A percentile compares a stretch with the other conserved stretches of the same genome.
phyloP scores from a whole-genome alignment of 2,113 vertebrate genomes.

The Tympanuchus pallidicinctus region DNA sequence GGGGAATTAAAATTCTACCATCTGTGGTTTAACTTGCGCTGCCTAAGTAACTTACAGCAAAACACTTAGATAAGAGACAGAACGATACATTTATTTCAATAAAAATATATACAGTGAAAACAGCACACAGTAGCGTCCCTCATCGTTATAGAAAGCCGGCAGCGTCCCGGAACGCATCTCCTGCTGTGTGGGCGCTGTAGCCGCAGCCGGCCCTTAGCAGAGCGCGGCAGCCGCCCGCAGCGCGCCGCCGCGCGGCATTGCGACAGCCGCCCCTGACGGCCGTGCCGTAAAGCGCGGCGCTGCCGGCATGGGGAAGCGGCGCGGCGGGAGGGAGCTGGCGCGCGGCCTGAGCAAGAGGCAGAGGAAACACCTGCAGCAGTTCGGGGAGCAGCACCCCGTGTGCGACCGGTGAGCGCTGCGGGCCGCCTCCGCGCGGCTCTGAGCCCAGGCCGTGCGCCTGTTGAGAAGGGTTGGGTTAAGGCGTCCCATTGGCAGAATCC shows the following conservation, averaged over 20 bases:
- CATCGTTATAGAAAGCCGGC: background rate
- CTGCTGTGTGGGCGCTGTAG: too few relatives aligned
- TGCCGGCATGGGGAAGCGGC: conserved; percentile 76
- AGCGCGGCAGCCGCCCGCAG: too few relatives aligned
- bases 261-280: background rate
- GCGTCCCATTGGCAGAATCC: background rate
- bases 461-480: background rate
- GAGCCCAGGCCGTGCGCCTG: background rate
- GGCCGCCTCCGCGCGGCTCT: too few relatives aligned
- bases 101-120: background rate
- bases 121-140: fast-evolving
- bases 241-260: background rate
- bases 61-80: background rate
- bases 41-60: background rate
- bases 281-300: background rate
- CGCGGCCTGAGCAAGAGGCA: conserved; percentile 86
- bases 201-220: too few relatives aligned
- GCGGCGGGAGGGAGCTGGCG: conserved; percentile 68
- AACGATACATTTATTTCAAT: background rate
- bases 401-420: conserved; percentile 83
- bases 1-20: background rate
- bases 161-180: background rate
- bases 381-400: conserved; percentile 94
- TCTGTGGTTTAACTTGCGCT: background rate
- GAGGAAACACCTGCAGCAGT: conserved; percentile 91